A percentile compares a stretch with the other conserved stretches of the same genome.
These are phyloP conservation scores for Tapirus indicus DNA, from an alignment of 2,797 vertebrate genomes.

Conservation along the genomic window DNA sequence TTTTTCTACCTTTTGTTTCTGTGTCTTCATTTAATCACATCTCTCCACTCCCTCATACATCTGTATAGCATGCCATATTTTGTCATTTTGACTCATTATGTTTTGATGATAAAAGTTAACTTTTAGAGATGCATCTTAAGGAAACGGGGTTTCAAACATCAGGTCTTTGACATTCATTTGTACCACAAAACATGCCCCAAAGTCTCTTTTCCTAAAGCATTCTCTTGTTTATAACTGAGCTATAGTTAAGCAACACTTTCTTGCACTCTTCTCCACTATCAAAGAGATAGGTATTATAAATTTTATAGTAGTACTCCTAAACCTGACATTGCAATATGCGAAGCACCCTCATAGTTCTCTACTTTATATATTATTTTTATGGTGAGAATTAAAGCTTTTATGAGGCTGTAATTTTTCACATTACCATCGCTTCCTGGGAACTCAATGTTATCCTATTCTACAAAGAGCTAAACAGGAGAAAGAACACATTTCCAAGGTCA, in stretches of 20 bases:
- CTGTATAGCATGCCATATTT: constrained; percentile 19
- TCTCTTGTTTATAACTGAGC: constrained; percentile 83
- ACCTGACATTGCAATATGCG: constrained; percentile 87
- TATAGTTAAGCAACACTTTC: constrained; percentile 85
- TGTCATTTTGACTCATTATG: constrained; percentile 61
- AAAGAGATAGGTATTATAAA: constrained; percentile 88
- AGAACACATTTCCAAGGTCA: constrained; percentile 87
- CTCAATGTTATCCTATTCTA: constrained; percentile 80
- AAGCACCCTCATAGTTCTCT: constrained; percentile 87
- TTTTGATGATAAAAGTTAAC: constrained; percentile 50
- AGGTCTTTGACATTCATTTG: constrained; percentile 74
- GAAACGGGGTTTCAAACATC: constrained; percentile 71
- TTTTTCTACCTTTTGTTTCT: neutral
- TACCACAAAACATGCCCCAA: constrained; percentile 46
- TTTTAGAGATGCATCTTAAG: constrained; percentile 74
- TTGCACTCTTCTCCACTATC: constrained; percentile 82
- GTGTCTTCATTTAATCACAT: neutral
- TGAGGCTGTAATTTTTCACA: constrained; percentile 89
- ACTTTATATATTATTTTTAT: constrained; percentile 92
- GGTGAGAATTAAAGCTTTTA: constrained; percentile 89
- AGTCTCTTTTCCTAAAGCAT: constrained; percentile 15
- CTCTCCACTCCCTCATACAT: neutral
- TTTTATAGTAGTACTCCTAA: constrained; percentile 88
- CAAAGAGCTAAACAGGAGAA: constrained; percentile 78
- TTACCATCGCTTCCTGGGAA: constrained; percentile 86